phyloP scores from a whole-genome alignment of 1,140 invertebrate genomes.

The Maniola jurtina region DNA sequence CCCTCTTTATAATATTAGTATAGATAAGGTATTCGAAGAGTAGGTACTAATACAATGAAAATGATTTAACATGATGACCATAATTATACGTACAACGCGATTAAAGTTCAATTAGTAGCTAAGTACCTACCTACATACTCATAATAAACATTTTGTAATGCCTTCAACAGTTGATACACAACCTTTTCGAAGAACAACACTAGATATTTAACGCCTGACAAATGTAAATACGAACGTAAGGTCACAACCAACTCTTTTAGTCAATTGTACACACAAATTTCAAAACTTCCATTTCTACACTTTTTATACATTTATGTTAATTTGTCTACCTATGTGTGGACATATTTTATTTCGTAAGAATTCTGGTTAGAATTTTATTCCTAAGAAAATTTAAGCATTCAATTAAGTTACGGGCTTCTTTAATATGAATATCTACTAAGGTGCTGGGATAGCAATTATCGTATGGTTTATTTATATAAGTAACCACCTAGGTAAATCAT shows the following conservation, averaged over 20 bases:
- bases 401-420: too few relatives aligned
- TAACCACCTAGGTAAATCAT: too few relatives aligned
- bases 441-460: too few relatives aligned
- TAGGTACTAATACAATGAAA: too few relatives aligned
- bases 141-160: not conserved
- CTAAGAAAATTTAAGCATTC: not conserved
- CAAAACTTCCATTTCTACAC: not conserved
- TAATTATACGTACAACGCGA: not conserved
- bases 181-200: not conserved
- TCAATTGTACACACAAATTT: slow-evolving; percentile 5
- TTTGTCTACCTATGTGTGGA: not conserved
- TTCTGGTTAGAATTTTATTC: not conserved
- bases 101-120: not conserved
- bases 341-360: not conserved
- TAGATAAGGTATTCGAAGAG: too few relatives aligned
- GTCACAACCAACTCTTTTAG: slow-evolving; percentile 1
- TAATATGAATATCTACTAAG: too few relatives aligned
- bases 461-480: too few relatives aligned
- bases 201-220: slow-evolving; percentile 1
- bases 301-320: slow-evolving; percentile 4
- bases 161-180: not conserved
- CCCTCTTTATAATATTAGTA: too few relatives aligned
- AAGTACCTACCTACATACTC: too few relatives aligned
- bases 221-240: slow-evolving; percentile 4
- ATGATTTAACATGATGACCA: too few relatives aligned